phyloP scores from a whole-genome alignment of 1,140 invertebrate species.

The Rhizoglyphus robini region DNA sequence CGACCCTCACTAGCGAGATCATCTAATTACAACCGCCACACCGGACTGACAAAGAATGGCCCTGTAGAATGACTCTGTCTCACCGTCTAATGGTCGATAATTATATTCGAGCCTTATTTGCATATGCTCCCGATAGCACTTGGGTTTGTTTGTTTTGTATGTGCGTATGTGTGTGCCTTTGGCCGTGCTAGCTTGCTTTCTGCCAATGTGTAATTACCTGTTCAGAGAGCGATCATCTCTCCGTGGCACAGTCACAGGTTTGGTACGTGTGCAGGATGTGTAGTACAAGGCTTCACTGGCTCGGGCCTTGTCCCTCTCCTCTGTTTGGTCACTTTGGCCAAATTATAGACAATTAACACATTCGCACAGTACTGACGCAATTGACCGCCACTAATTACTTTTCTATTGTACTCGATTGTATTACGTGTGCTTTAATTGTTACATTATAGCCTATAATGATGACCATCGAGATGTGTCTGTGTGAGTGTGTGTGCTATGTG shows the following conservation, averaged over 20 bases:
- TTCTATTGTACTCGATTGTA: too few species aligned
- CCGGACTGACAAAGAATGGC: too few species aligned
- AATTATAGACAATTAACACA: conserved; percentile 11
- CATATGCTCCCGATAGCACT: background rate
- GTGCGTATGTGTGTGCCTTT: too few species aligned
- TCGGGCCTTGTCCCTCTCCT: background rate
- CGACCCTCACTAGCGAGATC: too few species aligned
- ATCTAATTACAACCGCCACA: conserved; percentile 5
- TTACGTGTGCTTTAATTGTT: too few species aligned
- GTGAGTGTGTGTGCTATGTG: too few species aligned
- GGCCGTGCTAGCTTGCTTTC: too few species aligned
- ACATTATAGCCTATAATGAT: too few species aligned
- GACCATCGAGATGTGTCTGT: too few species aligned
- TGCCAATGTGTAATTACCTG: background rate
- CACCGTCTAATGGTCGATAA: background rate
- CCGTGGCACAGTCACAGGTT: background rate
- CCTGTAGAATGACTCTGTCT: background rate
- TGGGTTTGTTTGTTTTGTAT: background rate
- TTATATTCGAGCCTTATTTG: background rate
- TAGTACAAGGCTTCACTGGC: background rate
- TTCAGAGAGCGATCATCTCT: too few species aligned
- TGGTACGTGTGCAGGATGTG: conserved; percentile 7
- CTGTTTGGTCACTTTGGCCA: background rate
- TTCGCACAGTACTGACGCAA: background rate
- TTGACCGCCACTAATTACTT: background rate